A percentile compares a stretch with the other conserved stretches of the same genome.
phyloP scores from a whole-genome alignment of 2,888 invertebrate genomes.

The Arctia plantaginis region DNA sequence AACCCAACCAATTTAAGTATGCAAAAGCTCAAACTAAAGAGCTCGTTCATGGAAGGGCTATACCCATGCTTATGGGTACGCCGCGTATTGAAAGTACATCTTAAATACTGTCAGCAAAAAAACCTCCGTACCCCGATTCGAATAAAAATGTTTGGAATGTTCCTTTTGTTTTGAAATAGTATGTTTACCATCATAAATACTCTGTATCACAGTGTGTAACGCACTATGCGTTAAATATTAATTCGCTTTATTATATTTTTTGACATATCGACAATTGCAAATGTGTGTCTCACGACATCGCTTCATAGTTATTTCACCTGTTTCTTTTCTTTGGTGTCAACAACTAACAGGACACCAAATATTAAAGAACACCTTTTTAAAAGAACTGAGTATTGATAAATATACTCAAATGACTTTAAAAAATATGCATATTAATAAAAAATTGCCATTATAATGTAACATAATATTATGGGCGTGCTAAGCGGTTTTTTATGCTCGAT shows the following conservation, averaged over 20 bases:
- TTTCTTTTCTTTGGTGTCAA: neutral
- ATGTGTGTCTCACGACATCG: neutral
- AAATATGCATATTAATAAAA: constrained; percentile 44
- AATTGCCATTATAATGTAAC: constrained; percentile 66
- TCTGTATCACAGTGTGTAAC: neutral
- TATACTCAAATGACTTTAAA: constrained; percentile 33
- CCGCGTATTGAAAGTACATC: no score
- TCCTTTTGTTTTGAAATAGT: no score
- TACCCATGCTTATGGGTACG: no score
- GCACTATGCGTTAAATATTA: neutral
- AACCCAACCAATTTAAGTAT: no score
- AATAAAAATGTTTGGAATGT: no score
- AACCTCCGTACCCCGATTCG: no score
- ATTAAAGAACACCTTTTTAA: constrained; percentile 15
- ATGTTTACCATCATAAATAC: no score
- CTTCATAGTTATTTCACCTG: neutral
- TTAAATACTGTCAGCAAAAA: no score
- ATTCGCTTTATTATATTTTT: neutral
- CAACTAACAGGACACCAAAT: neutral
- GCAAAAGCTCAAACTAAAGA: no score
- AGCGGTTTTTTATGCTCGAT: constrained; percentile 81
- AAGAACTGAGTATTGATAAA: constrained; percentile 14
- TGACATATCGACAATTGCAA: neutral
- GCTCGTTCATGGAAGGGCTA: no score
- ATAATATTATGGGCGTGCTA: constrained; percentile 71